Percentiles rank a stretch among this genome's conserved stretches.
phyloP scores from a whole-genome alignment of 2,113 vertebrate genomes.

The Rallus limicola region DNA sequence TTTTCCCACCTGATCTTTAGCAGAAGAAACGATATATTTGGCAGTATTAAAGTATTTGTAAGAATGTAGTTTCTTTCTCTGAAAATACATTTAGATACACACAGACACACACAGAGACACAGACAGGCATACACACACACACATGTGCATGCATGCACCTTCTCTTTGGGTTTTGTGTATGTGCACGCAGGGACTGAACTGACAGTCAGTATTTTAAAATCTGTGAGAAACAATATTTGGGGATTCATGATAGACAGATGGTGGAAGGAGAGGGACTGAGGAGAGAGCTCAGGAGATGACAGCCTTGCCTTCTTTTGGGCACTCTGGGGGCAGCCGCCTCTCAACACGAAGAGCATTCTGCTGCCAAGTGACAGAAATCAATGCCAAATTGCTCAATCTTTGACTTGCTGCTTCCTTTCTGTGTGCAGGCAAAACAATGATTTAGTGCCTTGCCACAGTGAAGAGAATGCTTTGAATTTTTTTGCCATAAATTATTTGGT shows the following conservation, averaged over 20 bases:
- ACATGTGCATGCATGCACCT: background rate
- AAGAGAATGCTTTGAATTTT: background rate
- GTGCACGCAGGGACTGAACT: background rate
- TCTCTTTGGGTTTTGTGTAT: background rate
- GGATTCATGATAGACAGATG: slow-evolving; percentile 23
- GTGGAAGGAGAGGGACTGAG: background rate
- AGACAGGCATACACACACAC: background rate
- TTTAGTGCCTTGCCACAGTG: background rate
- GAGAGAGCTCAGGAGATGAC: background rate
- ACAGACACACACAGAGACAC: no score
- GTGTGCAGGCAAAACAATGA: background rate
- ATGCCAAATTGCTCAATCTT: slow-evolving; percentile 1
- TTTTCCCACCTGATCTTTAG: background rate
- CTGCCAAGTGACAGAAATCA: slow-evolving; percentile 38
- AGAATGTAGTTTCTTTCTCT: background rate
- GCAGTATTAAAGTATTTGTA: background rate
- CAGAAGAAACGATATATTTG: background rate
- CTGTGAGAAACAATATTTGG: slow-evolving; percentile 4
- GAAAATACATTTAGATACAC: background rate
- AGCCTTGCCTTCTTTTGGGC: background rate
- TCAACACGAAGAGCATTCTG: background rate
- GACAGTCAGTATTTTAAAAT: background rate
- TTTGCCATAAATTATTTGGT: background rate
- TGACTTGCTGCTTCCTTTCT: background rate
- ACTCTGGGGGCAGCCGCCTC: background rate